phyloP scores from a whole-genome alignment of 2,797 vertebrate species.

The Uromys caudimaculatus region DNA sequence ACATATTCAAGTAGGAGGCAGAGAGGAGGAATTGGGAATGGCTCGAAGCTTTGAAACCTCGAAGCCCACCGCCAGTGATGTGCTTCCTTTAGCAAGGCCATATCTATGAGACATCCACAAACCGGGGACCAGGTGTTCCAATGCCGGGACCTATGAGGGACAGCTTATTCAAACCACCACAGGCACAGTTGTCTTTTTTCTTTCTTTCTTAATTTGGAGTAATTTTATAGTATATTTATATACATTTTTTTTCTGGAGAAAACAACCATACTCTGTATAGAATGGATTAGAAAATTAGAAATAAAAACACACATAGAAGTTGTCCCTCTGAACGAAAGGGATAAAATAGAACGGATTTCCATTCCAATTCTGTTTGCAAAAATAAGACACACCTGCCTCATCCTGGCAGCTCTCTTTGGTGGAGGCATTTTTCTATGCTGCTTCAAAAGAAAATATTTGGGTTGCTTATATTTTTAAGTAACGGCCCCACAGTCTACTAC shows the following conservation, averaged over 20 bases:
- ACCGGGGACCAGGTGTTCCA: not conserved
- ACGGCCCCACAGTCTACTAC: not conserved
- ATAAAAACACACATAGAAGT: not conserved
- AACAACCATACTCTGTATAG: not conserved
- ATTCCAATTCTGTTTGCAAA: conserved; percentile 35
- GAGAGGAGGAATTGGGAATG: not conserved
- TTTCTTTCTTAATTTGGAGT: conserved; percentile 7
- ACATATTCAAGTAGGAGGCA: not conserved
- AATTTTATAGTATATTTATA: not conserved
- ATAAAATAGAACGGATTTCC: not conserved
- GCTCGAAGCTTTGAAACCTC: not conserved
- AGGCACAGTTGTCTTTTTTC: not conserved
- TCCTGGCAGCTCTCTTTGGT: not conserved
- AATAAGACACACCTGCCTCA: not conserved
- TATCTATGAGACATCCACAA: not conserved
- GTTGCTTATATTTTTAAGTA: not conserved
- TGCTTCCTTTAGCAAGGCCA: not conserved
- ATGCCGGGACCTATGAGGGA: not conserved
- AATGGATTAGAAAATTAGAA: not conserved
- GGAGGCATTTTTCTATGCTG: not conserved
- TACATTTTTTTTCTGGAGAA: conserved; percentile 3
- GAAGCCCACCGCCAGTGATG: not conserved
- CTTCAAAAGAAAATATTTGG: not conserved
- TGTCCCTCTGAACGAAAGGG: not conserved
- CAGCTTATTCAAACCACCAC: not conserved